Evolutionary conservation across 2,113 vertebrate species (phyloP), one percentile per base, ranked within the genome.

Genomic region (Chamaetylas fuelleborni): DNA sequence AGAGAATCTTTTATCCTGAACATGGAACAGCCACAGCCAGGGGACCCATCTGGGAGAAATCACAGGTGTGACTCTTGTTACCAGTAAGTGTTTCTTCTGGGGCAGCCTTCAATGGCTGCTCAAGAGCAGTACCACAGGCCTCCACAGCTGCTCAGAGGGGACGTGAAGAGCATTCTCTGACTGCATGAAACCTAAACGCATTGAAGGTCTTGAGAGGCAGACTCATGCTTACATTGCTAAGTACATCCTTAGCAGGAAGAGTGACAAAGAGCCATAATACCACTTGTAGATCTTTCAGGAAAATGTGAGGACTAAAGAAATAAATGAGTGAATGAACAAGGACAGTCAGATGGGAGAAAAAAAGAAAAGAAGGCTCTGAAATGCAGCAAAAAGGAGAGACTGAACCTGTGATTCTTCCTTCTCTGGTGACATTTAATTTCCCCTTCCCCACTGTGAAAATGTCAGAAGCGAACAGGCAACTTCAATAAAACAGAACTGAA

Each of bases 401-500:
- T 51, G 38, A 96, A 69, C 15, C 31, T 81, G 51, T 51, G 9
- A 56, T 51, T 81, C 60, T 94, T 90, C 83, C 42, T 92, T 93
- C 56, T 74, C 76, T 14, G 36, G 54, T 86, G 69, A 51, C 67
- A 83, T 93, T 93, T 93, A 58, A 88, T 93, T 93, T 95, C 67
- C 61, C 48, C 33, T 96, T 90, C 20, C 82, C 56, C 13, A 3
- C 60, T 15, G 9, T 58, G 67, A 80, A 71, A 89, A 86, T 86
- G 64, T 85, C 85, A 96, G 70, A 91, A 94, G 80, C 0, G n/a
- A 94, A 58, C 62, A 48, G 79, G 54, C 53, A 82, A 29, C 82
- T 81, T 90, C 48, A 92, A 51, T 87, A 70, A 67, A 77, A 74
- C 31, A 60, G 86, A 97, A 71, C 51, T 81, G 89, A 94, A 92